These are phyloP conservation scores for Telenomus remus DNA, from an alignment of 1,140 invertebrate genomes.

Conservation along the genomic window DNA sequence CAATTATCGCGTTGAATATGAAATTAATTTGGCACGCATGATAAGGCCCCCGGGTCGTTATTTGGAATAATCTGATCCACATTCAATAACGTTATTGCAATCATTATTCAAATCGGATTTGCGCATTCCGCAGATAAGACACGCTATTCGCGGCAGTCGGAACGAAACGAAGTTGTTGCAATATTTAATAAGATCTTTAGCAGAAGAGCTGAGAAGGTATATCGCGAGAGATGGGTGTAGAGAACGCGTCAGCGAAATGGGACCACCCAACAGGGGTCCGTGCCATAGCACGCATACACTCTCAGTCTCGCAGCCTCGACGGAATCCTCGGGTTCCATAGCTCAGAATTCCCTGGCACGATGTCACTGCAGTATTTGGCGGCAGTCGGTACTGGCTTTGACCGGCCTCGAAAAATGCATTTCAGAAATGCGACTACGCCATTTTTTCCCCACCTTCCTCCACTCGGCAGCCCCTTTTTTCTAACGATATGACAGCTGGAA, in stretches of 20 bases:
- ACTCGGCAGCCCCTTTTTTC: slow-evolving; percentile 19
- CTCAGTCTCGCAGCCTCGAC: slow-evolving; percentile 43
- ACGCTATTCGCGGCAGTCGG: slow-evolving; percentile 49
- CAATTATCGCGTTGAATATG: slow-evolving; percentile 22
- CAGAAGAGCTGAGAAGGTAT: slow-evolving; percentile 65
- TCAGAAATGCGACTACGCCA: slow-evolving; percentile 40
- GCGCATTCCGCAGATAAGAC: slow-evolving; percentile 58
- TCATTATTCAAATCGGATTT: slow-evolving; percentile 59
- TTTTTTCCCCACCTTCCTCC: slow-evolving; percentile 9
- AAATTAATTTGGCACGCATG: slow-evolving; percentile 35
- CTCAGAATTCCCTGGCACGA: slow-evolving; percentile 58
- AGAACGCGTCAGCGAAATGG: slow-evolving; percentile 73
- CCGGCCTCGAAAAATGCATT: slow-evolving; percentile 39
- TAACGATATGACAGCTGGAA: slow-evolving; percentile 36
- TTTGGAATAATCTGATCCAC: slow-evolving; percentile 50
- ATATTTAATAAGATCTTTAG: slow-evolving; percentile 74
- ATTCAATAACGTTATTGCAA: slow-evolving; percentile 53
- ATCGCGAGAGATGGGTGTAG: slow-evolving; percentile 71
- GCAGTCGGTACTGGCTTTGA: slow-evolving; percentile 47
- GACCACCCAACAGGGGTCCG: slow-evolving; percentile 71
- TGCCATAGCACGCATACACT: slow-evolving; percentile 65
- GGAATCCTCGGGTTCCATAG: slow-evolving; percentile 66
- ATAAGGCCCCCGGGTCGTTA: slow-evolving; percentile 23
- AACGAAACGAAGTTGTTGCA: slow-evolving; percentile 67
- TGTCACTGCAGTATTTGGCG: slow-evolving; percentile 53